Conservation (phyloP, 2,888 invertebrate genomes). For the Lacanobia oleracea region DNA sequence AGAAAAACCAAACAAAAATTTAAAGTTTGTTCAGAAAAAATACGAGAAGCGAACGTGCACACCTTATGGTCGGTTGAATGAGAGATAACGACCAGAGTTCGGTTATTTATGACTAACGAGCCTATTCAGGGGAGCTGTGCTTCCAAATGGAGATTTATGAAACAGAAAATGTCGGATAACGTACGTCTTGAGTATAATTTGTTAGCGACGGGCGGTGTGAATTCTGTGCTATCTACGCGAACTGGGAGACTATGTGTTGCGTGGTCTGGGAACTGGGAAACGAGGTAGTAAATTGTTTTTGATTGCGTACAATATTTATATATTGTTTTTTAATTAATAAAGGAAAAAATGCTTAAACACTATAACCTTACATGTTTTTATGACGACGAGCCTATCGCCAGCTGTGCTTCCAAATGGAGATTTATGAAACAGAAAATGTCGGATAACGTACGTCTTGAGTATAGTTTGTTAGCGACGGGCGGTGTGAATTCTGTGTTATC, state of each 20-base stretch:
- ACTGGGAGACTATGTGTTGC: constrained; percentile 37
- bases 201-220: constrained; percentile 68
- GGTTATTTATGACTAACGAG: constrained; percentile 90
- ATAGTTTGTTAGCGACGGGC: constrained; percentile 78
- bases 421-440: constrained; percentile 89
- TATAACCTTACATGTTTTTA: no score
- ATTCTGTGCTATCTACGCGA: constrained; percentile 61
- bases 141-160: constrained; percentile 88
- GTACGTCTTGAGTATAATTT: constrained; percentile 84
- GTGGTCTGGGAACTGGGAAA: constrained; percentile 8
- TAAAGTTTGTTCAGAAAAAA: constrained; percentile 72
- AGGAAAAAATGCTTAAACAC: no score
- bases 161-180: constrained; percentile 87
- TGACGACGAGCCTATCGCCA: constrained; percentile 89
- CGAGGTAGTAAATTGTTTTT: no score
- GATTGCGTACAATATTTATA: no score
- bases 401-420: constrained; percentile 85
- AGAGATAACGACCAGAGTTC: constrained; percentile 88
- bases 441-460: constrained; percentile 83
- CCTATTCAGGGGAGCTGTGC: constrained; percentile 85
- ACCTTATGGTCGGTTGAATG: constrained; percentile 83
- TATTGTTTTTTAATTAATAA: no score
- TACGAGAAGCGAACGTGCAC: constrained; percentile 67
- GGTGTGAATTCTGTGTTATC: constrained; percentile 59
- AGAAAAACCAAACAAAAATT: constrained; percentile 70